Base-by-base conservation (phyloP, 2,888 invertebrate species). In the Drosophila rellima region DNA sequence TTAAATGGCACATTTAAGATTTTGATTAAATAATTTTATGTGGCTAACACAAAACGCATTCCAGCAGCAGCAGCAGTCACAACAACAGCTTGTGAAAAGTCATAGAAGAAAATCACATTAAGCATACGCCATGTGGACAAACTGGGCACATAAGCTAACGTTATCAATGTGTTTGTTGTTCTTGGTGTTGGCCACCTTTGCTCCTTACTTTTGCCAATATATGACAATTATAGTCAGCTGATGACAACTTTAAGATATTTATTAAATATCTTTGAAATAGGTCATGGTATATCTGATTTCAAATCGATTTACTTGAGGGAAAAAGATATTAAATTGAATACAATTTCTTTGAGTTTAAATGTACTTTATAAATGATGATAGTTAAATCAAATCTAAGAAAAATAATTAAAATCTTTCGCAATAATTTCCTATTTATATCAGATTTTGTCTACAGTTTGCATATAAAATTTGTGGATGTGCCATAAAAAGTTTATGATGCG, bases 1-100 rank as follows among this genome's bases (percentile, higher is more conserved):
- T 88, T 82, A 88, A 82, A 85, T 88, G 82, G 65, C 68, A 66
- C 82, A 74, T 88, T 88, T 78, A 74, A 70, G 88, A 82, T 76
- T 87, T 80, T 80, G 80, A 84, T 84, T 75, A 82, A 82, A 85
- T 78, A 61, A 78, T 85, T 80, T 83, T 60, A 74, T 64, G 76
- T 64, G 68, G 54, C 68, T 47, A 61, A 33, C 26, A 33, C 39
- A 48, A 47, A 31, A 18, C 23, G 50, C 73, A 50, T 13, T 29
- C 18, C 33, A 20, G 13, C 15, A 5, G 33, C 54, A 47, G 18
- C 42, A 23, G 31, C 15, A 42, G 23, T 11, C 20, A 15, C 44
- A 47, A 23, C 45, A 56, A 50, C 65, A 60, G 65, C 60, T 59
- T 39, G 33, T 8, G 7, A 35, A 8, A 40, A 56, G 40, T 15